Percentiles rank a stretch among this genome's conserved stretches.
Evolutionary conservation across 2,797 vertebrate species (phyloP).

Genomic region (Scolopax rusticola): DNA sequence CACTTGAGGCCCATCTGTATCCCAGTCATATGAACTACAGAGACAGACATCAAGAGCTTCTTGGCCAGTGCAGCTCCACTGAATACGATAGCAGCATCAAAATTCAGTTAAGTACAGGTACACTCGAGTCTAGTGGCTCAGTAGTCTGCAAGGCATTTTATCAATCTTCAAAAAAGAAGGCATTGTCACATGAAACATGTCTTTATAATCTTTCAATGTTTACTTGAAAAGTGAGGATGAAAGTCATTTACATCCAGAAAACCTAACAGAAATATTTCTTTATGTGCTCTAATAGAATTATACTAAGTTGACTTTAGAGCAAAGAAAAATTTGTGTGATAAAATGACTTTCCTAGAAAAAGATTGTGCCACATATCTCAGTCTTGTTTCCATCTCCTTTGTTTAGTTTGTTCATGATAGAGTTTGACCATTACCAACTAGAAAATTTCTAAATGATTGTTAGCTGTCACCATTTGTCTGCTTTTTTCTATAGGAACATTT

Average conservation of each 20-base stretch:
- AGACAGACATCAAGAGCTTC: too few species aligned
- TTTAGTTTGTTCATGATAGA: neutral
- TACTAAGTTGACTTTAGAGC: neutral
- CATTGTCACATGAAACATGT: neutral
- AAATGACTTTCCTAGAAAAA: neutral
- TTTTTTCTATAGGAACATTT: neutral
- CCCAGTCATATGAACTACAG: too few species aligned
- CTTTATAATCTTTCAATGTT: neutral
- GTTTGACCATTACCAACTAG: neutral
- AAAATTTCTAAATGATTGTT: neutral
- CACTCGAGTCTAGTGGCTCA: neutral
- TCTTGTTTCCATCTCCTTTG: neutral
- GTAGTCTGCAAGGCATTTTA: neutral
- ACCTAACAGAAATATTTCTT: neutral
- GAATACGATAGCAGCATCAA: neutral
- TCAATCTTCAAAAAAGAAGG: neutral
- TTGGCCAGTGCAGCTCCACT: neutral
- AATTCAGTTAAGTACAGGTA: neutral
- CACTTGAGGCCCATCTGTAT: too few species aligned
- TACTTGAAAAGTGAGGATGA: neutral
- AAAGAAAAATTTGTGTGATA: neutral
- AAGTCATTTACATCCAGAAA: neutral
- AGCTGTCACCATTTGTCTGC: neutral
- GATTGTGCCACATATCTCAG: neutral
- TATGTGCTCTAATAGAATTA: neutral